Base-by-base conservation (phyloP, 2,888 invertebrate species). In the Drosophila nr. perissopoda region DNA sequence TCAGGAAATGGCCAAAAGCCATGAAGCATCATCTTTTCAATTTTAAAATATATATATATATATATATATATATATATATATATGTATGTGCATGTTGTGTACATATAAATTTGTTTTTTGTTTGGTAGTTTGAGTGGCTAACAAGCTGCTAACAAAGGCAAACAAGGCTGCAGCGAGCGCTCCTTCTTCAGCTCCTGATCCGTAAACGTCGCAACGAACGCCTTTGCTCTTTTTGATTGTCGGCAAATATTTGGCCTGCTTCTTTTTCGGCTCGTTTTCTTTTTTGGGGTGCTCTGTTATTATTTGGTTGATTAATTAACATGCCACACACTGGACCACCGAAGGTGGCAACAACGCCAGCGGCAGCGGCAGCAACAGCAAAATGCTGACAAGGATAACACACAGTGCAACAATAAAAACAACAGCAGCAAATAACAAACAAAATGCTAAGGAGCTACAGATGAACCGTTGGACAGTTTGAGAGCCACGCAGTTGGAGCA, bases 251-350 rank as follows among this genome's bases (percentile, higher is more conserved):
- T 89, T 86, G 82, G 66, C 61, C 70, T 56, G 57, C 59, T 61
- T 68, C 40, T 51, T 71, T 48, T 61, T 84, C 82, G 84, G 87
- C 71, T 82, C 68, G 72, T 80, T 80, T 76, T 77, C 33, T n/a
- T 33, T n/a, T 36, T 56, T 69, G 40, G 33, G 72, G 45, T 73
- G 70, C 76, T 65, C 66, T 76, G 71, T 83, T 87, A 81, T 81
- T 89, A 84, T 89, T 89, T 88, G 84, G 74, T 79, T 89, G 90
- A 89, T 89, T 89, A 89, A 89, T 89, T 89, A 89, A 86, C 90
- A 88, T 82, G 82, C 82, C 88, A 62, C 80, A 59, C 73, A 49
- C 58, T 57, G 76, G 88, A 89, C 89, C 90, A 89, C 90, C 89
- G 76, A 75, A 82, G 79, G 73, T 66, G 87, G 64, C 73, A 73